Evolutionary conservation across 2,888 invertebrate genomes (phyloP), one percentile per base, ranked within the genome.

Genomic region (Eumerus sabulonum): DNA sequence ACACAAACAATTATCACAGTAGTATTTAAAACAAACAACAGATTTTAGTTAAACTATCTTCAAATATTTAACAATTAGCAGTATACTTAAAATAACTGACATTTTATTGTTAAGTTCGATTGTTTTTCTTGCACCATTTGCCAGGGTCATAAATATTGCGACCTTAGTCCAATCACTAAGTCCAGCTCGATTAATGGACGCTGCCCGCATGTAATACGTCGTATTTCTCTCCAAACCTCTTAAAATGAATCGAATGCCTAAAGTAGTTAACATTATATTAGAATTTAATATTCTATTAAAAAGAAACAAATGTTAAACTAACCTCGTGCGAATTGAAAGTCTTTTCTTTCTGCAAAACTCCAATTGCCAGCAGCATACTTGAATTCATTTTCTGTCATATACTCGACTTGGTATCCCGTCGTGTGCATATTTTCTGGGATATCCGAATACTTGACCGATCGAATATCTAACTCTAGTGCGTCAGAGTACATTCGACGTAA

Each of bases 181-280:
- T 17, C 92, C 92, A 13, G 92, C 92, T 19, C 88, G 85, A 84
- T 92, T 92, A 56, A 87, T 87, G 0, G 91, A 89, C 44, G 92
- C 91, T 1, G 90, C 91, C 36, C 90, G 86, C 82, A 92, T 87
- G 68, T 90, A 88, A 85, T 92, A 92, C 40, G 89, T 89, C 7
- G 91, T 91, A 82, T 91, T 89, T 13, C 87, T 86, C 42, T 87
- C 84, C 11, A 92, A 85, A 57, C 90, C 86, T 0, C 87, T 84
- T 19, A 92, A 84, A 1, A 89, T 84, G 83, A 91, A 91, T 18
- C 88, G 89, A 47, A 89, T 89, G 62, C 90, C 91, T 91, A 85
- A 66, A 42, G 2, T 42, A 51, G 13, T 35, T n/a, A 47, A 7
- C 9, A 40, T 40, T 3, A 40, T 40, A 9, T 40, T 7, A 40